Evolutionary conservation across 2,113 vertebrate genomes (phyloP), one percentile per base, ranked within the genome.

Genomic region (Dromaius novaehollandiae): DNA sequence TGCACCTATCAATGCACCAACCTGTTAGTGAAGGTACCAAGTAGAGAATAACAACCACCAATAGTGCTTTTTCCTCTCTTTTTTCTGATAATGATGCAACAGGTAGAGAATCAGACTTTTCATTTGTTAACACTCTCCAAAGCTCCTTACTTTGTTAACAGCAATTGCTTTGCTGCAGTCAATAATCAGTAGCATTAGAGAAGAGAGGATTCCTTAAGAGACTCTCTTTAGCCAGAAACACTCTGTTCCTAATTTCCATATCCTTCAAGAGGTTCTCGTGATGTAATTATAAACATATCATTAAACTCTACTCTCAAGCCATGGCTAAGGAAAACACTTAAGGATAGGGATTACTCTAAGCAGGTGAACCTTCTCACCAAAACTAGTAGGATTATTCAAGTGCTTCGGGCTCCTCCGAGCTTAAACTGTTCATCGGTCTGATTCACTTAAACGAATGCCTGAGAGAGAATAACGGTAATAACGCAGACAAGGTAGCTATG

Each of bases 11-110:
- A 30, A 8, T 18, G 46, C 68, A 26, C 42, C 55, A 26, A 1
- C 2, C 22, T 55, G 17, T 24, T 0, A 5, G 34, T 21, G 44
- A 88, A 87, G 44, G 58, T 79, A 88, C 32, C 66, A 7, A 18
- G 50, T 50, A 19, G 80, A 24, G 3, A 0, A 28, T 20, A 34
- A 38, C 24, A 50, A 44, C 34, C 36, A 86, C 82, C 70, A 50
- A 56, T 48, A 24, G 36, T 50, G 55, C 40, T 73, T 88, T 60
- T 75, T 12, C 42, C 42, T 61, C 10, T 46, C 2, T n/a, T 50
- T 66, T 77, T 77, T 32, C 32, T 0, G 0, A 10, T 25, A 13
- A 1, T 22, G 12, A 82, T n/a, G 22, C 70, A 93, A 58, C 3
- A 79, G 20, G 9, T n/a, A 70, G 42, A 51, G 13, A 34, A 84